A percentile compares a stretch with the other conserved stretches of the same genome.
phyloP scores from a whole-genome alignment of 2,888 invertebrate species.

The Macrostomum cliftonense region DNA sequence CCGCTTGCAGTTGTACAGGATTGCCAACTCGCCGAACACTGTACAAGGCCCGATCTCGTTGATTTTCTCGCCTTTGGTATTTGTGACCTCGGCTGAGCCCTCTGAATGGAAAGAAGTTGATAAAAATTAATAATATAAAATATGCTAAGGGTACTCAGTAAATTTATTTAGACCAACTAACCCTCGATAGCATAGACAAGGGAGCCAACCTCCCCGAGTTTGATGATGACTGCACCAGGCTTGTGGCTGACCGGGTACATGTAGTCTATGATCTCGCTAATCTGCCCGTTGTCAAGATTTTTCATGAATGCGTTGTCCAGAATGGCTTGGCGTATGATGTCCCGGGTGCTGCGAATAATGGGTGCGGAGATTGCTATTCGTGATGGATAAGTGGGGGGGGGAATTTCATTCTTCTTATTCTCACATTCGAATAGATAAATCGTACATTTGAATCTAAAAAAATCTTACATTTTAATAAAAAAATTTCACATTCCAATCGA shows the following conservation, averaged over 20 bases:
- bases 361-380: too few species aligned
- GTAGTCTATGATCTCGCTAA: constrained; percentile 87
- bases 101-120: constrained; percentile 7
- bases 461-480: too few species aligned
- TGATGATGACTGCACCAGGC: constrained; percentile 54
- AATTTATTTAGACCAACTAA: constrained; percentile 45
- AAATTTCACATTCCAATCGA: too few species aligned
- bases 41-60: constrained; percentile 7
- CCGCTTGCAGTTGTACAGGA: constrained; percentile 91
- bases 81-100: constrained; percentile 7
- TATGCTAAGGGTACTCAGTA: too few species aligned
- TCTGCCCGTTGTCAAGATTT: constrained; percentile 63
- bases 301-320: constrained; percentile 98
- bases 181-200: constrained; percentile 73
- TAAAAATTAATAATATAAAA: too few species aligned
- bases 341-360: constrained; percentile 8
- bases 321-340: constrained; percentile 56
- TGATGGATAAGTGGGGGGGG: too few species aligned
- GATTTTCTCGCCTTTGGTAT: not conserved
- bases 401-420: too few species aligned
- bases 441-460: too few species aligned
- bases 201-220: constrained; percentile 60
- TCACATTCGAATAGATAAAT: too few species aligned
- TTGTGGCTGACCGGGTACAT: constrained; percentile 91
- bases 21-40: constrained; percentile 90